phyloP scores from a whole-genome alignment of 2,113 vertebrate genomes.

The Gasterosteus aculeatus region DNA sequence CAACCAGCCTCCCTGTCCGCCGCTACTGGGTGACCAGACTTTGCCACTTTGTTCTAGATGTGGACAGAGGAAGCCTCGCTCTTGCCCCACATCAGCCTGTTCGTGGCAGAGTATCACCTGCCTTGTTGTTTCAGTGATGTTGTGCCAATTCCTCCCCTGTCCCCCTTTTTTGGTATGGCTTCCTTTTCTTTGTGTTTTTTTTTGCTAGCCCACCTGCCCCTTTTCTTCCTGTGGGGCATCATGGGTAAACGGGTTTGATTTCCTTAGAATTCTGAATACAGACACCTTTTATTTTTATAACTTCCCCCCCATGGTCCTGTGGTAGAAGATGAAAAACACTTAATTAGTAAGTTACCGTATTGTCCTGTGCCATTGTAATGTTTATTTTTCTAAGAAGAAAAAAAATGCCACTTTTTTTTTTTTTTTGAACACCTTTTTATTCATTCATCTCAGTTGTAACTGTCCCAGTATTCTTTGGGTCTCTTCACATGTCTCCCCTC shows the following conservation, averaged over 20 bases:
- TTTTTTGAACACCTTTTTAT: slow-evolving; percentile 51
- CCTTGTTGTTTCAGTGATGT: slow-evolving; percentile 75
- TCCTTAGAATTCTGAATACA: slow-evolving; percentile 59
- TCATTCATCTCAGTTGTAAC: slow-evolving; percentile 47
- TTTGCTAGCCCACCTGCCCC: slow-evolving; percentile 46
- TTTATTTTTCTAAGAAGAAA: slow-evolving; percentile 72
- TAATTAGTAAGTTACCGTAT: slow-evolving; percentile 49
- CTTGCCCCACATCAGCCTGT: slow-evolving; percentile 58
- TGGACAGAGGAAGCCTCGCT: slow-evolving; percentile 67
- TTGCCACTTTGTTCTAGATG: slow-evolving; percentile 69
- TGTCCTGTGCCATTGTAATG: slow-evolving; percentile 68
- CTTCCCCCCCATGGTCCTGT: slow-evolving; percentile 38
- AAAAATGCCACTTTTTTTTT: slow-evolving; percentile 29
- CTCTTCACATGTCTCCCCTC: slow-evolving; percentile 29
- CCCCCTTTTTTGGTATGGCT: neutral
- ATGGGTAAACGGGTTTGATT: slow-evolving; percentile 58
- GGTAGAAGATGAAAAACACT: slow-evolving; percentile 52
- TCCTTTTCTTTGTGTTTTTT: slow-evolving; percentile 25
- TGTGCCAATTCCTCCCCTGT: slow-evolving; percentile 68
- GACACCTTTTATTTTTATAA: slow-evolving; percentile 73
- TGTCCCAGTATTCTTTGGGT: slow-evolving; percentile 51
- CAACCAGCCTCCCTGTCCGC: slow-evolving; percentile 57
- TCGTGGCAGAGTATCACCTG: slow-evolving; percentile 67
- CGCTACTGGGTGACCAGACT: slow-evolving; percentile 57
- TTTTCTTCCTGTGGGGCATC: slow-evolving; percentile 42